Evolutionary conservation across 2,888 invertebrate species (phyloP), one percentile per base, ranked within the genome.

Genomic region (Lasioglossum zephyrum): DNA sequence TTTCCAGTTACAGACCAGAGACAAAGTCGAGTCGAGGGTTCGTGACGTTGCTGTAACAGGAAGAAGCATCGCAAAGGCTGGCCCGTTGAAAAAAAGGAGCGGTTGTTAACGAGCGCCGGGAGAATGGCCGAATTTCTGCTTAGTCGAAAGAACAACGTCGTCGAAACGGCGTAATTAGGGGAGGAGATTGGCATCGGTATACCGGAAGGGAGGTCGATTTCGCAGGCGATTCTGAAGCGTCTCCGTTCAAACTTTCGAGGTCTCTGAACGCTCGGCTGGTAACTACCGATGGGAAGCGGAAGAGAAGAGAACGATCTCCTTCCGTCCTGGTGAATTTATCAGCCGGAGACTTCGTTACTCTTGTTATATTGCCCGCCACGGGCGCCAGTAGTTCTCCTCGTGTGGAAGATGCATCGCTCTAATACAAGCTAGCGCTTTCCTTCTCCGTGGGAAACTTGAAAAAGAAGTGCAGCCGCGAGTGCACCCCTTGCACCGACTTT

Each of bases 101-200:
- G 16, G 26, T 31, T 60, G 63, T 80, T 89, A 89, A 91, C 82
- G 85, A 88, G 82, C 89, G 84, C 88, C 81, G 84, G 87, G 88
- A 88, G 85, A 85, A 83, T 85, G 76, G 84, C 86, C 85, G 89
- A 92, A 88, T 87, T 88, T 88, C 84, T 85, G 86, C 70, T 74
- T 74, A 81, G 49, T 41, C 79, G 84, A 84, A 78, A 82, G 74
- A 80, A 84, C 79, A 79, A 80, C 80, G 77, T 75, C 82, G 57
- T 79, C 79, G 82, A 74, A 79, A 79, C 53, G 77, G 77, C 88
- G 90, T 92, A 92, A 92, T 92, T 92, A 92, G 88, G 87, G 82
- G 81, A 85, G 77, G 81, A 87, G 85, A 49, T 82, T 79, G 81
- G 82, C 84, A 87, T 85, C 79, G 82, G 79, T 81, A 60, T 66